Percentiles rank a stretch among this genome's conserved stretches.
These are phyloP conservation scores for Clarias batrachus DNA, from an alignment of 2,113 vertebrate species.

Conservation along the genomic window DNA sequence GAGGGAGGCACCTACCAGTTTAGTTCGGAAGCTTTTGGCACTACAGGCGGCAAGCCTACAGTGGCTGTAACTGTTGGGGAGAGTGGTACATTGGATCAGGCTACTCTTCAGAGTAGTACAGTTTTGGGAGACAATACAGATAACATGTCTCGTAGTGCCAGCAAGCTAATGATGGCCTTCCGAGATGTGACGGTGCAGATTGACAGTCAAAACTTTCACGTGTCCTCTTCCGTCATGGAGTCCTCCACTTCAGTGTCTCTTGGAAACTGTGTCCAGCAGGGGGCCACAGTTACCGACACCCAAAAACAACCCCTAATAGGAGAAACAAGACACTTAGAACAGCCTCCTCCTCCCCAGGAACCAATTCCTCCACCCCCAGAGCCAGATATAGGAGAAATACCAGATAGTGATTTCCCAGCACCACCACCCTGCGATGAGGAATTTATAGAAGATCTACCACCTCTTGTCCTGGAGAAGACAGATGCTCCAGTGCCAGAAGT, in stretches of 20 bases:
- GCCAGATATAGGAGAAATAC: conserved; percentile 54
- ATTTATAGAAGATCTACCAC: conserved; percentile 59
- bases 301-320: conserved; percentile 52
- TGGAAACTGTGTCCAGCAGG: conserved; percentile 79
- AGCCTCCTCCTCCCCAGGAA: conserved; percentile 62
- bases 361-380: conserved; percentile 62
- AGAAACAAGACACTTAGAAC: conserved; percentile 55
- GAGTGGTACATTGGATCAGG: conserved; percentile 51
- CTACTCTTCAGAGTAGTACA: conserved; percentile 46
- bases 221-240: conserved; percentile 86
- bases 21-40: conserved; percentile 80
- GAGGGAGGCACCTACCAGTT: conserved; percentile 87
- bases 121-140: conserved; percentile 65
- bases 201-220: conserved; percentile 89
- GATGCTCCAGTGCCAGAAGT: conserved; percentile 27
- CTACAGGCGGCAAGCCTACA: conserved; percentile 59
- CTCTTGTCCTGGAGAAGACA: conserved; percentile 64
- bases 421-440: conserved; percentile 73
- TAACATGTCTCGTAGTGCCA: conserved; percentile 79
- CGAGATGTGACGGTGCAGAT: conserved; percentile 95
- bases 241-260: conserved; percentile 86
- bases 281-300: conserved; percentile 46
- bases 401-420: conserved; percentile 70
- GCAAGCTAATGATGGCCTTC: conserved; percentile 98
- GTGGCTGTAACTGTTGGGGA: conserved; percentile 56